Evolutionary conservation across 1,140 invertebrate species (phyloP), one percentile per base, ranked within the genome.

Genomic region (Batillaria attramentaria): DNA sequence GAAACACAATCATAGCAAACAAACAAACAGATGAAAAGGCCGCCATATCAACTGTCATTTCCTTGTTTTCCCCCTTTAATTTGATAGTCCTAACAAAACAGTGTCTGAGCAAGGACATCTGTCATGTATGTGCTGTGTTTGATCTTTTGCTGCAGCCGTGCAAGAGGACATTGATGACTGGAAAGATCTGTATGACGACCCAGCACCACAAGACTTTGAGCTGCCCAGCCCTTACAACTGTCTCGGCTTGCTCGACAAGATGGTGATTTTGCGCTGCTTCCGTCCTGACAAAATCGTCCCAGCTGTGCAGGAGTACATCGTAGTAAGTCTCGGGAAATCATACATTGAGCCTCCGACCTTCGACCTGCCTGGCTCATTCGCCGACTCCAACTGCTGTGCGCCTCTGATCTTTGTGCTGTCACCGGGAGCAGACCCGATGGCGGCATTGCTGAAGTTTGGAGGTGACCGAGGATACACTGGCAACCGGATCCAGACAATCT

Each of bases 321-420:
- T 88, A n/a, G 84, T 86, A 33, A 90, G 90, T 76, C 80, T 91
- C 0, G 90, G 90, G 13, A 88, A 90, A 73, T 79, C 82, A 10
- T 91, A 86, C 78, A 90, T 91, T 81, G 90, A 91, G 77, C 90
- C 91, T 28, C 90, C 90, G n/a, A 90, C 90, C 62, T 91, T 91
- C 89, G 90, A 91, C 82, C 83, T 91, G 35, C 74, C 84, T 18
- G 89, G 88, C 13, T 89, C 89, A 35, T 91, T 90, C 85, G 86
- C 85, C 62, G 90, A 91, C 77, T 91, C 89, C 24, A 89, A 88
- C 75, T 90, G 87, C 77, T 89, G 87, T 81, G 84, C 89, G 10
- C 90, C 90, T 2, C 80, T 91, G 18, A 90, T 91, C 69, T 91
- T 91, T 84, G 84, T 91, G 31, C 80, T 91, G 33, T 91, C 90